phyloP scores from a whole-genome alignment of 2,888 invertebrate species.

The Galerucella nymphaeae region DNA sequence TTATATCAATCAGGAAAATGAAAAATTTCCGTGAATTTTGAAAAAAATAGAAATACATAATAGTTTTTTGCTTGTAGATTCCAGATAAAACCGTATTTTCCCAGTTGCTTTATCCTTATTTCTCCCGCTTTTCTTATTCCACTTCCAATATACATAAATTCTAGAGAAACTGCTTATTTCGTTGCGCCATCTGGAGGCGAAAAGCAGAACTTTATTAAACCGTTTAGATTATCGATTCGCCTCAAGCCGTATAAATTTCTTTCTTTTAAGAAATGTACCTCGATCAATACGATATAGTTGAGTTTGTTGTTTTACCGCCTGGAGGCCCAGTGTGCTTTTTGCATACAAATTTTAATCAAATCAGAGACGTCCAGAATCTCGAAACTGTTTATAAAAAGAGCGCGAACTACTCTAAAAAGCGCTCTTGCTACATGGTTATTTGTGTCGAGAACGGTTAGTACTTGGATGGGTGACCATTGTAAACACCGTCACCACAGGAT shows the following conservation, averaged over 20 bases:
- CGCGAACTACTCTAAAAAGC: no score
- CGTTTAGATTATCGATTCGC: constrained; percentile 15
- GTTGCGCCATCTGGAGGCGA: constrained; percentile 17
- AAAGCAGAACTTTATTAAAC: constrained; percentile 13
- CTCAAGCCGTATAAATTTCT: constrained; percentile 14
- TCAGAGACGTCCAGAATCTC: no score
- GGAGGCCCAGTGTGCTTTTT: background rate
- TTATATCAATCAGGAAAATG: no score
- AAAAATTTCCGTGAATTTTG: no score
- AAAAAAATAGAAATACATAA: no score
- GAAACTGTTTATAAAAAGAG: no score
- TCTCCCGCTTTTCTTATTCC: background rate
- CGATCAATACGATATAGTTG: background rate
- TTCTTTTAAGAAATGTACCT: background rate
- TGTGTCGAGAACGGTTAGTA: no score
- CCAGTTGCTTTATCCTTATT: background rate
- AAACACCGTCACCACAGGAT: no score
- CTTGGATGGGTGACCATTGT: no score
- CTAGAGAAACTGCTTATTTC: background rate
- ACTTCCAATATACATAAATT: background rate
- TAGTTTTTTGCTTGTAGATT: no score
- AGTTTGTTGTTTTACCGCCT: background rate
- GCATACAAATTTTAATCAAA: background rate
- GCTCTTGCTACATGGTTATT: no score
- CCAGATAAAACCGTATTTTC: no score